phyloP scores from a whole-genome alignment of 1,140 invertebrate genomes.

The Sycophila sp. region DNA sequence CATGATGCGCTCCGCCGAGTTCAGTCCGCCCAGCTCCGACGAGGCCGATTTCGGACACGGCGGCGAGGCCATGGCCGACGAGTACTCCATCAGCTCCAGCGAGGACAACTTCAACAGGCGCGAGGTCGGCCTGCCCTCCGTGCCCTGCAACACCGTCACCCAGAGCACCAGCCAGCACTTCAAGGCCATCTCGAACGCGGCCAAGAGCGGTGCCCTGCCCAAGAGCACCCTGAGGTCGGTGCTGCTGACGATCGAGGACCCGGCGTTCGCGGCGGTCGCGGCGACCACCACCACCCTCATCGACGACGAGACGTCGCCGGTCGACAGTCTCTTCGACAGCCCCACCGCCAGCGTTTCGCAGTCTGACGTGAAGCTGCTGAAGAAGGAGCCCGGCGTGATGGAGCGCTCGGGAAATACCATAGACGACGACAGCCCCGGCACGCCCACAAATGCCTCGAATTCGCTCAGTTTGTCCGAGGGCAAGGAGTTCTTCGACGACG shows the following conservation, averaged over 20 bases:
- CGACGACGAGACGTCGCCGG: constrained; percentile 83
- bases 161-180: constrained; percentile 51
- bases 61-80: constrained; percentile 76
- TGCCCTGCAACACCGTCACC: constrained; percentile 53
- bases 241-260: constrained; percentile 74
- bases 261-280: constrained; percentile 79
- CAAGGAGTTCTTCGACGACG: constrained; percentile 84
- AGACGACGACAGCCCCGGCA: constrained; percentile 72
- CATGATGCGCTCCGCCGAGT: constrained; percentile 47
- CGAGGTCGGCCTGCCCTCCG: not conserved
- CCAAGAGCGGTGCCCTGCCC: constrained; percentile 52
- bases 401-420: constrained; percentile 61
- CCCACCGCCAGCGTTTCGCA: constrained; percentile 69
- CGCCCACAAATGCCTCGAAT: constrained; percentile 80
- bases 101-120: constrained; percentile 53
- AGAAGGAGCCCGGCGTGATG: constrained; percentile 54
- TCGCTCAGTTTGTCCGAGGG: constrained; percentile 78
- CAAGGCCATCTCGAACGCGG: constrained; percentile 47
- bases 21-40: constrained; percentile 64
- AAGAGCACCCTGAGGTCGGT: constrained; percentile 60
- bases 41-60: constrained; percentile 66
- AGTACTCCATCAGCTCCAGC: constrained; percentile 70
- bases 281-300: constrained; percentile 74
- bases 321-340: constrained; percentile 79
- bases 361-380: constrained; percentile 54